Percentiles rank a stretch among this genome's conserved stretches.
Evolutionary conservation across 2,888 invertebrate genomes (phyloP).

Genomic region (Galeopsomyia nigrocyanea): DNA sequence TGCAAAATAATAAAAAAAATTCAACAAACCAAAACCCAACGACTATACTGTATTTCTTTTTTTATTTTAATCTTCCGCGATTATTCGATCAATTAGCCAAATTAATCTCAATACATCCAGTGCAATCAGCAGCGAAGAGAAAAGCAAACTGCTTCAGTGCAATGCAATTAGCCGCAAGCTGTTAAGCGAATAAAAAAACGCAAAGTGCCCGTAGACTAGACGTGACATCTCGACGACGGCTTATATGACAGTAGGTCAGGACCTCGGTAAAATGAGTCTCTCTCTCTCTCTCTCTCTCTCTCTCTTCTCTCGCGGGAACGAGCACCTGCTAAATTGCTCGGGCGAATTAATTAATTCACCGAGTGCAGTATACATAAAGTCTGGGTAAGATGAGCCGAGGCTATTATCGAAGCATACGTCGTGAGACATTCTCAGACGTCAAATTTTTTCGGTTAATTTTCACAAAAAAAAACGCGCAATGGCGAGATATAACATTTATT

Average conservation of each 20-base stretch:
- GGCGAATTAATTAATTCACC: constrained; percentile 39
- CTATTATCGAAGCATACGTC: neutral
- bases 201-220: neutral
- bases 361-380: neutral
- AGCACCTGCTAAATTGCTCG: constrained; percentile 24
- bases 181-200: neutral
- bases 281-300: neutral
- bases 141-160: constrained; percentile 1
- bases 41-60: too few relatives aligned
- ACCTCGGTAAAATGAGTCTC: constrained; percentile 22
- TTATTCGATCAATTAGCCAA: too few relatives aligned
- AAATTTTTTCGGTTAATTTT: neutral
- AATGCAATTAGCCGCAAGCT: constrained; percentile 17
- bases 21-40: too few relatives aligned
- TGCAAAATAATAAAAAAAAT: constrained; percentile 1
- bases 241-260: constrained; percentile 11
- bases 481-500: too few relatives aligned
- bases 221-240: neutral
- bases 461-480: neutral
- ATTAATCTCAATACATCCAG: neutral
- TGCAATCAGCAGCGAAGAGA: neutral
- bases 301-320: neutral
- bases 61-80: too few relatives aligned
- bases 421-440: neutral
- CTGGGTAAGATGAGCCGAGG: neutral